phyloP scores from a whole-genome alignment of 2,797 vertebrate genomes.

The Ataeniobius toweri region DNA sequence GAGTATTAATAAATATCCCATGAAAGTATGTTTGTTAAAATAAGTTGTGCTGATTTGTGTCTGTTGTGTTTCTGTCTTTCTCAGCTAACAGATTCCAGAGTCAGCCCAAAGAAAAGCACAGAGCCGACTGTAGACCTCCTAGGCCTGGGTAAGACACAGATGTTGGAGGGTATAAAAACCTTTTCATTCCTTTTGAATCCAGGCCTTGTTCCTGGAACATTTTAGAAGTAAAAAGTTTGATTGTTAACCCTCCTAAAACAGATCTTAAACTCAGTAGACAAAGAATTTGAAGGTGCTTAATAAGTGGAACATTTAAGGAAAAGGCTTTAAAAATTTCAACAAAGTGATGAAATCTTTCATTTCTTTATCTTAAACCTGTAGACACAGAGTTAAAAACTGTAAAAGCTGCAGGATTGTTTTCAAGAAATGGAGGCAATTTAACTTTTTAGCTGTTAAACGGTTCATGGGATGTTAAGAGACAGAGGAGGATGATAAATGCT shows the following conservation, averaged over 20 bases:
- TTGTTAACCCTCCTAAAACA: too few species aligned
- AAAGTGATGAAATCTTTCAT: background rate
- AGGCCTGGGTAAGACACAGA: conserved; percentile 89
- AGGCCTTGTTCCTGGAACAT: too few species aligned
- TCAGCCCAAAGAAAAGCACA: conserved; percentile 85
- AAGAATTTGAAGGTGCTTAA: background rate
- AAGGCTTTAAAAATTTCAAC: background rate
- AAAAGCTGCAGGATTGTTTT: background rate
- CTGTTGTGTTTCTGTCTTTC: conserved; percentile 54
- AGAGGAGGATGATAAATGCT: background rate
- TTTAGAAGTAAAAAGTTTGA: too few species aligned
- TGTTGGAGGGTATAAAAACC: conserved; percentile 4
- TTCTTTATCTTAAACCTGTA: background rate
- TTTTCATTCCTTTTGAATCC: conserved; percentile 1
- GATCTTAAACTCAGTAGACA: too few species aligned
- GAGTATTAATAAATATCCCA: background rate
- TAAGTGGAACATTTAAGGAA: background rate
- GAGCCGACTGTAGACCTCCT: conserved; percentile 91
- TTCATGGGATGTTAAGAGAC: background rate
- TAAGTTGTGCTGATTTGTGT: background rate
- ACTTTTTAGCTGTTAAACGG: background rate
- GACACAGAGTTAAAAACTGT: background rate
- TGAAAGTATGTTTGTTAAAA: background rate
- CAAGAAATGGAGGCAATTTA: background rate
- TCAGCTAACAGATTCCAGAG: conserved; percentile 82